Evolutionary conservation across 2,113 vertebrate species (phyloP).

Genomic region (Cromileptes altivelis): DNA sequence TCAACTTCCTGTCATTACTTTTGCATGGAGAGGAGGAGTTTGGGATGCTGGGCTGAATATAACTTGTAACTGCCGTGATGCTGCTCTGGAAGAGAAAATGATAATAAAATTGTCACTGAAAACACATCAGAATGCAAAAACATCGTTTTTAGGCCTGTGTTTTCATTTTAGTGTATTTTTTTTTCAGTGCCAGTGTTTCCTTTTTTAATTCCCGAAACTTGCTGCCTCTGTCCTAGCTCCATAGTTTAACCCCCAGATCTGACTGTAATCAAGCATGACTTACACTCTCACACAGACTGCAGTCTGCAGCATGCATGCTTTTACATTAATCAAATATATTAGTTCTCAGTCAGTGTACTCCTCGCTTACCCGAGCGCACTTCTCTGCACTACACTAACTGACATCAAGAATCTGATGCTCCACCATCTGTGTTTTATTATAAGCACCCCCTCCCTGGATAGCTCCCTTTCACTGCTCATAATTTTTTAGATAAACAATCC

Average conservation of each 20-base stretch:
- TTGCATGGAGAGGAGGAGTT: too few relatives aligned
- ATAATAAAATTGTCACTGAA: too few relatives aligned
- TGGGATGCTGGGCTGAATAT: too few relatives aligned
- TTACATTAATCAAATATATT: slow-evolving; percentile 47
- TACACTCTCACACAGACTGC: slow-evolving; percentile 4
- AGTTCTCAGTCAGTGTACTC: slow-evolving; percentile 27
- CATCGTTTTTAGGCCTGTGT: too few relatives aligned
- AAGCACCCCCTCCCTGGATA: slow-evolving; percentile 54
- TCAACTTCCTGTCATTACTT: too few relatives aligned
- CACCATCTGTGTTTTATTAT: slow-evolving; percentile 64
- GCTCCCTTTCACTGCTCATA: slow-evolving; percentile 55
- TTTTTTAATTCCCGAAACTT: too few relatives aligned
- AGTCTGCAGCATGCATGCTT: slow-evolving; percentile 4
- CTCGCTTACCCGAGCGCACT: slow-evolving; percentile 36
- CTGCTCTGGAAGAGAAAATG: too few relatives aligned
- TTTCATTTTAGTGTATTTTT: too few relatives aligned
- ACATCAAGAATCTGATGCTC: slow-evolving; percentile 55
- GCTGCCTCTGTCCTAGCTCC: too few relatives aligned
- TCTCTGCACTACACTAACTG: slow-evolving; percentile 30
- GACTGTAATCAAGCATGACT: slow-evolving; percentile 33
- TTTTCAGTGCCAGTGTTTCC: too few relatives aligned
- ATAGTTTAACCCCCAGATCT: not conserved
- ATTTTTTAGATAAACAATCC: slow-evolving; percentile 66
- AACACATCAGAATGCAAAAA: too few relatives aligned
- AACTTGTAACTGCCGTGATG: too few relatives aligned